These are phyloP conservation scores for Antheraea pernyi DNA, from an alignment of 1,140 invertebrate genomes.

Conservation along the genomic window DNA sequence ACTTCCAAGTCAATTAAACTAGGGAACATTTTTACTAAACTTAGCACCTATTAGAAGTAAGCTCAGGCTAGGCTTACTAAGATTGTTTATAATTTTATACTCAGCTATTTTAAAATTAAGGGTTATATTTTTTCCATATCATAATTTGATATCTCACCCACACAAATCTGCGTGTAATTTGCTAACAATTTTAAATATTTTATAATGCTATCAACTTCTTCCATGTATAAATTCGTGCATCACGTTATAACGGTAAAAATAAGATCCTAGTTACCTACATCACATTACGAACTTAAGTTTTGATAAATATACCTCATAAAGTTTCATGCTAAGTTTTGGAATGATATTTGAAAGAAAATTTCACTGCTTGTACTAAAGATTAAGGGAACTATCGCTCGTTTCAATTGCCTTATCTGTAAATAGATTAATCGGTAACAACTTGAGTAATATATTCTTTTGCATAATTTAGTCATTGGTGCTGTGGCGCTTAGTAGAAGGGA, in stretches of 20 bases:
- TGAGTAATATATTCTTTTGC: background rate
- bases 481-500: constrained; percentile 13
- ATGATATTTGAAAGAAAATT: background rate
- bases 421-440: background rate
- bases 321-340: background rate
- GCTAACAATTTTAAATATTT: too few species aligned
- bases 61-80: constrained; percentile 71
- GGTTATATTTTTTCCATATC: constrained; percentile 28
- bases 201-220: too few species aligned
- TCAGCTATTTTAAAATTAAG: constrained; percentile 71
- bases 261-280: background rate
- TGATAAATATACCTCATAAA: too few species aligned
- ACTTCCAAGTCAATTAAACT: constrained; percentile 85
- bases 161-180: background rate
- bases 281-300: background rate
- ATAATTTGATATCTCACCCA: background rate
- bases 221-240: too few species aligned
- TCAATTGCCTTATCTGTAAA: background rate
- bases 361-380: background rate
- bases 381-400: background rate
- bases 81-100: constrained; percentile 78
- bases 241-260: background rate
- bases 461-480: constrained; percentile 21
- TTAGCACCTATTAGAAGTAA: constrained; percentile 76
- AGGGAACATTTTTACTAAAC: constrained; percentile 82